Evolutionary conservation across 2,888 invertebrate genomes (phyloP).

Genomic region (Scaptomyza cyrtandrae): DNA sequence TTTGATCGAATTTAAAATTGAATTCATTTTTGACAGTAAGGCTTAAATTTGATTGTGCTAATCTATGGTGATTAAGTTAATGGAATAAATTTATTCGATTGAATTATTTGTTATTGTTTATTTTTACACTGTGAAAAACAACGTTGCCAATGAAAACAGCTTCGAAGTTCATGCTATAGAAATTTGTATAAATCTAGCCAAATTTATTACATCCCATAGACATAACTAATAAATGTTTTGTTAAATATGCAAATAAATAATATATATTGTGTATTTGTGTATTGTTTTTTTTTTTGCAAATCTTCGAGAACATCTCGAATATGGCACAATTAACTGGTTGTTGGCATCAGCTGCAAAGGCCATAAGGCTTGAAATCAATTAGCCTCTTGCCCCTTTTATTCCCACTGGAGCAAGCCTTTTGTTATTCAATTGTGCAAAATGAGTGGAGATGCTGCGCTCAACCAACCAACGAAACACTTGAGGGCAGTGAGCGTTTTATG

Average conservation of each 20-base stretch:
- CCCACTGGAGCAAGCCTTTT: conserved; percentile 15
- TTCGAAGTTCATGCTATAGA: background rate
- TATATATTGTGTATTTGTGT: background rate
- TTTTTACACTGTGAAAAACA: background rate
- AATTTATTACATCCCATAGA: too few relatives aligned
- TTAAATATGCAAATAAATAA: too few relatives aligned
- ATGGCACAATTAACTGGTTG: conserved; percentile 41
- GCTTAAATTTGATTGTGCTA: background rate
- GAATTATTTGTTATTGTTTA: background rate
- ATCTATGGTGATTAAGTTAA: background rate
- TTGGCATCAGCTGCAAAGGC: conserved; percentile 48
- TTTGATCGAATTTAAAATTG: background rate
- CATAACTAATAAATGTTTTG: too few relatives aligned
- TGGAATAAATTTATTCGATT: background rate
- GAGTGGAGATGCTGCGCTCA: conserved; percentile 34
- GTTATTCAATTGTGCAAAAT: conserved; percentile 69
- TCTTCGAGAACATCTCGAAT: conserved; percentile 32
- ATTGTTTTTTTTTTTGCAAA: background rate
- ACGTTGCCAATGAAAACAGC: background rate
- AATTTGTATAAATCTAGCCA: too few relatives aligned
- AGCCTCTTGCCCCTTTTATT: conserved; percentile 44
- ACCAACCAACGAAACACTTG: conserved; percentile 27
- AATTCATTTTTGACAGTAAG: conserved; percentile 2
- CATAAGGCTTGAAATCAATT: conserved; percentile 70
- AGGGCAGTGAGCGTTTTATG: conserved; percentile 55